Conservation (phyloP, 2,113 vertebrate species). For the Eptatretus burgeri region DNA sequence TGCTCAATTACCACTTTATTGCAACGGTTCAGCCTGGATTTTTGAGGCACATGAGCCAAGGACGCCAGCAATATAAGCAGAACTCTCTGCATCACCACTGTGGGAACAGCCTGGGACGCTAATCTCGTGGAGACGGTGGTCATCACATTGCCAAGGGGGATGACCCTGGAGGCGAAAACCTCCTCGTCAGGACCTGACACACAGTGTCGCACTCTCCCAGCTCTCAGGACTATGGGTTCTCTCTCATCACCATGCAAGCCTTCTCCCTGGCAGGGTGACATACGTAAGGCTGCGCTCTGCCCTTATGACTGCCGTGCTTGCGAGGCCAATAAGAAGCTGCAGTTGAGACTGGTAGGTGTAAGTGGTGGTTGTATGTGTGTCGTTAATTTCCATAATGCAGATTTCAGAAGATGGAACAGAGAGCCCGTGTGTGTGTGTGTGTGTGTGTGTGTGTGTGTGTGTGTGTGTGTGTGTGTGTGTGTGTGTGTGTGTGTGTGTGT, state of each 20-base stretch:
- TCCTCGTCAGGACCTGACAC: neutral
- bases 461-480: neutral
- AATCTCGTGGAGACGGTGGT: neutral
- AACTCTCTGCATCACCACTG: too few species aligned
- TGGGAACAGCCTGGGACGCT: neutral
- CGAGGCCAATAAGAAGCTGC: neutral
- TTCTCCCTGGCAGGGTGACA: neutral
- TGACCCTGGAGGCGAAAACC: conserved; percentile 2
- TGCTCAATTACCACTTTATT: too few species aligned
- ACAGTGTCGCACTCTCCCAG: neutral
- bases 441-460: conserved; percentile 3
- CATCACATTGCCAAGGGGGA: neutral
- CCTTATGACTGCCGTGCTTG: conserved; percentile 4
- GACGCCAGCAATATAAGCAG: too few species aligned
- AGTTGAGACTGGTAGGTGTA: conserved; percentile 1
- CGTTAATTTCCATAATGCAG: neutral
- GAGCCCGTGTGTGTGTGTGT: neutral
- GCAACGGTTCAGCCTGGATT: too few species aligned
- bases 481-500: conserved; percentile 5
- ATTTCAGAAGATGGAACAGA: too few species aligned
- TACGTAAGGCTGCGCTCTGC: neutral
- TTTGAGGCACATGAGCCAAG: too few species aligned
- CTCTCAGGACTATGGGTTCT: neutral
- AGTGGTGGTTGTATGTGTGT: neutral
- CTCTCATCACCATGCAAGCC: conserved; percentile 1